phyloP scores from a whole-genome alignment of 2,113 vertebrate genomes.

The Sinocyclocheilus maitianheensis region DNA sequence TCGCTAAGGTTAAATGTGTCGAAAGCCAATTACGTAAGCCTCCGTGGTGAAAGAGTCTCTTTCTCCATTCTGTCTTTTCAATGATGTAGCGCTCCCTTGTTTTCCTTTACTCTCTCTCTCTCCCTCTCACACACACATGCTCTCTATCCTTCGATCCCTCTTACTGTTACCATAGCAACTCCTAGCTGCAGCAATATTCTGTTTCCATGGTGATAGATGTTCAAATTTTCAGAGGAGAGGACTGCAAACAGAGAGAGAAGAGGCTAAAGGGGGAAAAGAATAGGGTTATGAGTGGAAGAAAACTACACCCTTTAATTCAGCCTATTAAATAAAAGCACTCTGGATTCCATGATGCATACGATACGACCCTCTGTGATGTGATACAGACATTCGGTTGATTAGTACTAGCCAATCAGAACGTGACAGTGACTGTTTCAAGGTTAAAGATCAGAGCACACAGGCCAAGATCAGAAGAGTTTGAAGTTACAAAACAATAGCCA shows the following conservation, averaged over 20 bases:
- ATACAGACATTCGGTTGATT: not conserved
- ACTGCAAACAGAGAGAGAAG: conserved; percentile 42
- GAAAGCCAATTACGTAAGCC: not conserved
- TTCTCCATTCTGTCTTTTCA: conserved; percentile 57
- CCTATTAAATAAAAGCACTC: conserved; percentile 38
- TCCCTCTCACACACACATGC: not conserved
- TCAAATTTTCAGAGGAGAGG: conserved; percentile 70
- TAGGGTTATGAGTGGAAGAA: conserved; percentile 57
- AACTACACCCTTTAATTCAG: conserved; percentile 56
- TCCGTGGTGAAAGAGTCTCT: not conserved
- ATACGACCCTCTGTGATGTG: not conserved
- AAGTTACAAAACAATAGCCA: conserved; percentile 27
- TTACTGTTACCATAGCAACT: conserved; percentile 76
- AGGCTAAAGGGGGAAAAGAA: conserved; percentile 58
- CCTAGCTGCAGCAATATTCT: conserved; percentile 75
- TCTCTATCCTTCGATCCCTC: conserved; percentile 53
- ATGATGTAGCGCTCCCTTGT: conserved; percentile 71
- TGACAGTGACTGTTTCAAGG: not conserved
- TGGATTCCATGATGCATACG: not conserved
- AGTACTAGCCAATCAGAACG: not conserved
- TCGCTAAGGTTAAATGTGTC: conserved; percentile 26
- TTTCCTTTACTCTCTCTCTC: conserved; percentile 12
- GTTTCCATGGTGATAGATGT: conserved; percentile 76
- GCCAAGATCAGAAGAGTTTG: not conserved
- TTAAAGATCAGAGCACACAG: not conserved